Percentiles rank a stretch among this genome's conserved stretches.
phyloP scores from a whole-genome alignment of 2,888 invertebrate species.

The Nephrocerus scutellatus region DNA sequence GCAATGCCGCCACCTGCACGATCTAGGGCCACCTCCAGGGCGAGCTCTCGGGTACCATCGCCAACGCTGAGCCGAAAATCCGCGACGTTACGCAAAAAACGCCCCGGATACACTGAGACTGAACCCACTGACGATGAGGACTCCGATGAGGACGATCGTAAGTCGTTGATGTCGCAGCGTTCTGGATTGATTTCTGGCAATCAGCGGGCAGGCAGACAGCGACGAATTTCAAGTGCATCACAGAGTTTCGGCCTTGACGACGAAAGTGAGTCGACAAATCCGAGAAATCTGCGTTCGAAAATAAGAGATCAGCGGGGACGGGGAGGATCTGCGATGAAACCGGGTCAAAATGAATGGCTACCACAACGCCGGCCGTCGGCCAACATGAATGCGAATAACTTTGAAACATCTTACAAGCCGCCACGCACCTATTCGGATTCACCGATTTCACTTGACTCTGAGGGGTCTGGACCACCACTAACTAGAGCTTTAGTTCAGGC shows the following conservation, averaged over 20 bases:
- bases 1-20: conserved; percentile 39
- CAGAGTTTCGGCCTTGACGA: conserved; percentile 38
- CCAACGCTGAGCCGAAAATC: conserved; percentile 68
- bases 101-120: conserved; percentile 44
- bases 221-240: conserved; percentile 40
- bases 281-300: conserved; percentile 26
- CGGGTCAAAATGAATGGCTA: conserved; percentile 39
- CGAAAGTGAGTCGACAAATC: conserved; percentile 20
- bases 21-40: conserved; percentile 53
- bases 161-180: conserved; percentile 43
- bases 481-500: conserved; percentile 46
- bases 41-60: conserved; percentile 59
- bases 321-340: conserved; percentile 37
- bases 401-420: conserved; percentile 24
- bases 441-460: conserved; percentile 38
- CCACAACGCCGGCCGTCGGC: conserved; percentile 30
- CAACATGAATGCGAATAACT: too few species aligned
- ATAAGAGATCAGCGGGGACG: conserved; percentile 27
- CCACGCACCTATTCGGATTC: conserved; percentile 39
- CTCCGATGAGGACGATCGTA: conserved; percentile 53
- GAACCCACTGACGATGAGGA: conserved; percentile 56
- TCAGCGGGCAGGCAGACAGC: conserved; percentile 28
- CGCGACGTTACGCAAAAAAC: conserved; percentile 51
- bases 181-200: conserved; percentile 34
- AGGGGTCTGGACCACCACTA: conserved; percentile 35